Evolutionary conservation across 2,113 vertebrate species (phyloP).

Genomic region (Panthera tigris): DNA sequence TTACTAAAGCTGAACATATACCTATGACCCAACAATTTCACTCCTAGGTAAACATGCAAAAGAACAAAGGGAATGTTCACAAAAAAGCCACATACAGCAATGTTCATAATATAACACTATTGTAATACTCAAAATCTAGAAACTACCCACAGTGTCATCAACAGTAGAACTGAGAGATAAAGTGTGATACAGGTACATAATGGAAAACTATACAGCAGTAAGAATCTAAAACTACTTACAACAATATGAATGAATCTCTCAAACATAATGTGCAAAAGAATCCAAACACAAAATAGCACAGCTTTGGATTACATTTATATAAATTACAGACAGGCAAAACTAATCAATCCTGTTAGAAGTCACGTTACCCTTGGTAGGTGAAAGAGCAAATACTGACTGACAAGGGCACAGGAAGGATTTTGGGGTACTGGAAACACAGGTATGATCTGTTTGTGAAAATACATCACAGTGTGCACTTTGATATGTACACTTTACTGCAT

Average conservation of each 20-base stretch:
- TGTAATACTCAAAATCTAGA: constrained; percentile 18
- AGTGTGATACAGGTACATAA: not conserved
- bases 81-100: not conserved
- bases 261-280: not conserved
- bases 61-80: not conserved
- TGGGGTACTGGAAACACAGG: not conserved
- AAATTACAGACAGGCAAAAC: not conserved
- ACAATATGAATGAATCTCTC: not conserved
- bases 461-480: not conserved
- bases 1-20: not conserved
- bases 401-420: not conserved
- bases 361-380: not conserved
- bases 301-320: not conserved
- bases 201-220: not conserved
- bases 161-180: not conserved
- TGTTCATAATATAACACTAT: not conserved
- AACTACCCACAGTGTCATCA: not conserved
- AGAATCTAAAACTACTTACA: not conserved
- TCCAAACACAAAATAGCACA: not conserved
- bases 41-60: not conserved
- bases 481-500: not conserved
- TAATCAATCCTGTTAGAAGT: not conserved
- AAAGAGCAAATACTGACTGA: not conserved
- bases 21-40: not conserved
- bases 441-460: not conserved